phyloP scores from a whole-genome alignment of 2,797 vertebrate genomes.

The Chelonia mydas region DNA sequence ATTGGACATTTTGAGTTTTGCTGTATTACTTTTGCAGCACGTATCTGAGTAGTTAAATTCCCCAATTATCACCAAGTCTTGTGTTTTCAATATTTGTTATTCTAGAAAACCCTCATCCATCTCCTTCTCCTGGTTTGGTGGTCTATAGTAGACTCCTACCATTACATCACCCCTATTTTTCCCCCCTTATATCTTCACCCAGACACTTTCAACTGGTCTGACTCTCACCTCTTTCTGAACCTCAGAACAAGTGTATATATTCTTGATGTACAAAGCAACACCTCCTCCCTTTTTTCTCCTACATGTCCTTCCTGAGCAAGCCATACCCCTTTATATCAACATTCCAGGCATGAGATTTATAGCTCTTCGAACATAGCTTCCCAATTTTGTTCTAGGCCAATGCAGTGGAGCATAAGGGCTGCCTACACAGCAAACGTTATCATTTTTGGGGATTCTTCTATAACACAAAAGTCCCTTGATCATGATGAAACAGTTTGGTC shows the following conservation, averaged over 20 bases:
- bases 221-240: not conserved
- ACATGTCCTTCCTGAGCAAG: too few species aligned
- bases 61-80: not conserved
- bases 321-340: not conserved
- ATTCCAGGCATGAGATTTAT: not conserved
- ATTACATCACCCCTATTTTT: not conserved
- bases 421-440: not conserved
- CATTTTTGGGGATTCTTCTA: not conserved
- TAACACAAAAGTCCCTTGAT: not conserved
- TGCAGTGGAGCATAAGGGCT: not conserved
- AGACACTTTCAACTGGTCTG: not conserved
- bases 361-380: not conserved
- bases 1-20: too few species aligned
- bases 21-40: too few species aligned
- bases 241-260: not conserved
- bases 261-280: not conserved
- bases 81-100: not conserved
- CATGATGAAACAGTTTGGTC: not conserved
- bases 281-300: too few species aligned
- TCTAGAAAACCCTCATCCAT: not conserved
- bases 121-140: not conserved
- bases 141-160: not conserved
- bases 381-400: not conserved
- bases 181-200: not conserved
- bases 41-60: too few species aligned